Base-by-base conservation (phyloP, 2,113 vertebrate species). In the Antidorcas marsupialis region DNA sequence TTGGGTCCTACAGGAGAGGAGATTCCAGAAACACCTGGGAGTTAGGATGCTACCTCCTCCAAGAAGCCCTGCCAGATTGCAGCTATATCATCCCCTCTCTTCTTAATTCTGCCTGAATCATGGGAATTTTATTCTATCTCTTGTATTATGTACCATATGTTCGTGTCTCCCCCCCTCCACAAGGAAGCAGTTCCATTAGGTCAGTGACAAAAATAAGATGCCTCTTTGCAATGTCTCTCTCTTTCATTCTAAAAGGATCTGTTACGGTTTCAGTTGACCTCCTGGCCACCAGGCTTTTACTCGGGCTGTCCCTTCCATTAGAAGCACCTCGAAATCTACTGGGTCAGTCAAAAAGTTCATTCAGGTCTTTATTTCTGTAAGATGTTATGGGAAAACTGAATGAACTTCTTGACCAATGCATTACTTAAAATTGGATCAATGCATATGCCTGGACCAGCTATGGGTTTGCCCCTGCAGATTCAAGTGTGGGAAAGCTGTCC, bases 11-110 rank as follows among this genome's bases (percentile, higher is more conserved):
- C 11, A 71, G 53, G 28, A 79, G 62, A 91, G 50, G 50, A n/a
- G 21, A 4, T 90, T 89, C 57, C 81, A 84, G 16, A n/a, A 94
- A 81, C 53, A 92, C 25, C 47, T 60, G 27, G 13, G 50, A 85
- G 79, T 89, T 64, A 89, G 71, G 85, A 87, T 47, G 36, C n/a
- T 76, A 64, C 30, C 30, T 90, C 74, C 39, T 89, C 74, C 81
- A 74, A 81, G 96, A 97, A 96, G 88, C 28, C 84, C 62, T 64
- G 36, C 79, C 16, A 85, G 50, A 87, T 23, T 84, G 30, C 59
- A 97, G 17, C 52, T 45, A 13, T 7, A 62, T 62, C 53, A 11
- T 62, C 27, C n/a, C 74, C 14, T 62, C 19, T 23, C 39, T 74
- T 94, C 84, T 30, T 50, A 52, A 76, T 76, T 87, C 21, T 21